These are phyloP conservation scores for Eudasyphora cyanicolor DNA, from an alignment of 2,888 invertebrate species.

Conservation along the genomic window DNA sequence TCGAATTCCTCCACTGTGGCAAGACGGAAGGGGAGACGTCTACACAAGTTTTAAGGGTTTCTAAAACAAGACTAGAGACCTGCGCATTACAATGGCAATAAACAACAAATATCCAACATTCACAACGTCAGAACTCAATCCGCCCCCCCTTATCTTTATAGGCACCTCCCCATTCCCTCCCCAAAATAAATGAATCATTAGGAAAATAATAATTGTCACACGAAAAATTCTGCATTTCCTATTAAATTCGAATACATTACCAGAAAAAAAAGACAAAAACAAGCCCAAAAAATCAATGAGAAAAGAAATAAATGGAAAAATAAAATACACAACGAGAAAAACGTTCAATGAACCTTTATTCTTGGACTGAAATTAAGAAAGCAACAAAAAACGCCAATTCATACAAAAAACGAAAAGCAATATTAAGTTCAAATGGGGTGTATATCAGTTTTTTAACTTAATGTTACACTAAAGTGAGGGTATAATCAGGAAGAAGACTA, in stretches of 20 bases:
- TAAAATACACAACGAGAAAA: neutral
- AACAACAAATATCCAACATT: neutral
- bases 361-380: no score
- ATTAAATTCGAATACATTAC: neutral
- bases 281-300: neutral
- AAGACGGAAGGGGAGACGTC: neutral
- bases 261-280: neutral
- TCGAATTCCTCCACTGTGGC: neutral
- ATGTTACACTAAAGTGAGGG: no score
- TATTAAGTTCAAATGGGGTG: no score
- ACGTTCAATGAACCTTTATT: conserved; percentile 24
- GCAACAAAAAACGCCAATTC: neutral
- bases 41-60: conserved; percentile 1
- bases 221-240: neutral
- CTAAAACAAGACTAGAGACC: neutral
- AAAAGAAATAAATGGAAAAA: neutral
- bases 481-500: no score
- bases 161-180: neutral
- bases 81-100: conserved; percentile 2
- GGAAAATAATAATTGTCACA: neutral
- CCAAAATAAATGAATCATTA: conserved; percentile 3
- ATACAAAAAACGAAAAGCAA: neutral
- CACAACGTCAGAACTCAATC: neutral
- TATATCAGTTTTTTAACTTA: no score
- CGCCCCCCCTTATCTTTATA: neutral